phyloP scores from a whole-genome alignment of 2,888 invertebrate species.

The Diarsia dahlii region DNA sequence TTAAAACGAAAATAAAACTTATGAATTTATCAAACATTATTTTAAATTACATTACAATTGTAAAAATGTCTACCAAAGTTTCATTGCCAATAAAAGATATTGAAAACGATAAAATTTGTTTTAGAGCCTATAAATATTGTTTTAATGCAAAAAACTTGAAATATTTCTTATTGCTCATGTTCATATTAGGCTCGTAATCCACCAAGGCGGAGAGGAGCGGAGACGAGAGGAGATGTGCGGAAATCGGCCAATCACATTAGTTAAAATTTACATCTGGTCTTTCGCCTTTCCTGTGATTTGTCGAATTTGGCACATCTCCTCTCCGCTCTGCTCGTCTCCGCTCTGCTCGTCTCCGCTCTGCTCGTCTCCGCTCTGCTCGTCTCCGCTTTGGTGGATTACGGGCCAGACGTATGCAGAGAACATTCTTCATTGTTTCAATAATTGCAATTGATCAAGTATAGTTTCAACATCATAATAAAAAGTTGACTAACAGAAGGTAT shows the following conservation, averaged over 20 bases:
- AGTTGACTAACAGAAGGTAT: too few relatives aligned
- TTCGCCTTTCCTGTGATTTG: too few relatives aligned
- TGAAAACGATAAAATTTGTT: conserved; percentile 20
- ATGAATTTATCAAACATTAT: conserved; percentile 26
- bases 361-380: too few relatives aligned
- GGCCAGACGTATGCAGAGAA: background rate
- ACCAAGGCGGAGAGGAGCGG: too few relatives aligned
- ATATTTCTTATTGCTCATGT: background rate
- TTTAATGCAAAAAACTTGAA: background rate
- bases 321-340: too few relatives aligned
- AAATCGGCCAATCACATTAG: too few relatives aligned
- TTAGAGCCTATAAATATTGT: background rate
- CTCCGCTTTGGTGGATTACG: too few relatives aligned
- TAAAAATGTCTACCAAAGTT: background rate
- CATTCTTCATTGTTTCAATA: background rate
- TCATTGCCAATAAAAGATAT: conserved; percentile 16
- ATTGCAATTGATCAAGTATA: background rate
- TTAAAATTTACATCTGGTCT: too few relatives aligned
- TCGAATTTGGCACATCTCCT: too few relatives aligned
- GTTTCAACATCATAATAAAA: background rate
- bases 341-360: too few relatives aligned
- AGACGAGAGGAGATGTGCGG: too few relatives aligned
- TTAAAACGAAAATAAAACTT: conserved; percentile 18
- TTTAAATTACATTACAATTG: background rate
- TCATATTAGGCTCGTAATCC: too few relatives aligned